Base-by-base conservation (phyloP, 2,113 vertebrate species). In the Antigone vipio region DNA sequence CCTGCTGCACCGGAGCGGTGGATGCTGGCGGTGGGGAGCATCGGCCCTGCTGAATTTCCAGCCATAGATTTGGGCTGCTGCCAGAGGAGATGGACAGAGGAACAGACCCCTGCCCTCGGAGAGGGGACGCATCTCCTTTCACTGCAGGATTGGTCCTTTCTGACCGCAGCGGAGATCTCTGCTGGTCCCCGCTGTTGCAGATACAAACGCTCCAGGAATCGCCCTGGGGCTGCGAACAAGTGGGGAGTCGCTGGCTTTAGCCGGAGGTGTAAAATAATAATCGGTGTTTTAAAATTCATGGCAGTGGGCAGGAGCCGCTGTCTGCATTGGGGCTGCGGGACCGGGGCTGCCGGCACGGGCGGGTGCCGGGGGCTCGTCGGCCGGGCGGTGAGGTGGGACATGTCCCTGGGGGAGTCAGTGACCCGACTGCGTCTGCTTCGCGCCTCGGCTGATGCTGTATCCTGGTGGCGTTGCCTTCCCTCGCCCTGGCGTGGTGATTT, bases 91-190 rank as follows among this genome's bases (percentile, higher is more conserved):
- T 20, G 59, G 69, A 20, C 6, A 13, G 67, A 56, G 10, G 68
- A 74, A 69, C 82, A 47, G 55, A 63, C 0, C 76, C 12, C n/a
- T 29, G 55, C 22, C 52, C 44, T 50, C 26, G 1, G 40, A 69
- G 40, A 69, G 40, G 71, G 63, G 55, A 29, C 3, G 1, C 20
- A 1, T 12, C 67, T 83, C 58, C 53, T 24, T 47, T 23, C n/a
- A 0, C 3, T 10, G 53, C 67, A n/a, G 84, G 17, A 6, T 38
- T 7, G 27, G 19, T 50, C 53, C 72, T 63, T 64, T 9, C 62
- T 0, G 0, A 9, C 17, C 0, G 0, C 45, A 15, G 63, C 2
- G 0, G 82, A 7, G 26, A n/a, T 42, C 53, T 45, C 9, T 0
- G 2, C 55, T 23, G 55, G 27, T 30, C 27, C 50, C 71, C 2